Percentiles rank a stretch among this genome's conserved stretches.
Evolutionary conservation across 2,888 invertebrate genomes (phyloP).

Genomic region (Perizoma affinitatum): DNA sequence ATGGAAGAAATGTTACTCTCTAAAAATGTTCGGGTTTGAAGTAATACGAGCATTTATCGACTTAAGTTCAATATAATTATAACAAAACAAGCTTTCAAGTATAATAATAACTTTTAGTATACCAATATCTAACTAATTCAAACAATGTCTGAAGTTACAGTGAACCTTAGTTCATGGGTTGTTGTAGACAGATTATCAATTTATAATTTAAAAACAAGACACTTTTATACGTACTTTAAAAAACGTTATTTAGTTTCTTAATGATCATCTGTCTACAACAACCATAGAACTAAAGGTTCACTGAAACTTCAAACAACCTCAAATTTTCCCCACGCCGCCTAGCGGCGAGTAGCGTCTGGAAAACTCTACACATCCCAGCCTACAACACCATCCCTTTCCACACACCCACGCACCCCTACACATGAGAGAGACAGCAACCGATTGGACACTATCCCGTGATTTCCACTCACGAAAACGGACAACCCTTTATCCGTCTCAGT

Average conservation of each 20-base stretch:
- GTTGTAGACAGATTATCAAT: too few species aligned
- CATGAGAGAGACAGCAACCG: constrained; percentile 76
- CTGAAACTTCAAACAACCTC: constrained; percentile 26
- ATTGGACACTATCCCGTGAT: constrained; percentile 66
- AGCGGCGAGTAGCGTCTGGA: constrained; percentile 74
- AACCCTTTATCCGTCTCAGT: constrained; percentile 77
- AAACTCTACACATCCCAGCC: constrained; percentile 55
- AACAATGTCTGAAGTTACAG: too few species aligned
- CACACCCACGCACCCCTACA: constrained; percentile 71
- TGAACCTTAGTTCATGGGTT: too few species aligned
- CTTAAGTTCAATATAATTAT: too few species aligned
- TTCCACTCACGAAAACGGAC: constrained; percentile 75
- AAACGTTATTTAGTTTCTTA: too few species aligned
- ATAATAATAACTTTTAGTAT: too few species aligned
- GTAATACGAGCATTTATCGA: too few species aligned
- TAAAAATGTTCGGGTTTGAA: too few species aligned
- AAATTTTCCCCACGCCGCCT: constrained; percentile 68
- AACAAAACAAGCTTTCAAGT: too few species aligned
- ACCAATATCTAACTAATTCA: too few species aligned
- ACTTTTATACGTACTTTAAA: too few species aligned
- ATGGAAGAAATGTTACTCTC: constrained; percentile 21
- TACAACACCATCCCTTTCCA: constrained; percentile 70
- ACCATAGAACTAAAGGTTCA: constrained; percentile 35
- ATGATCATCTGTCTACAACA: not conserved
- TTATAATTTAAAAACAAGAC: too few species aligned